Percentiles rank a stretch among this genome's conserved stretches.
phyloP scores from a whole-genome alignment of 2,888 invertebrate genomes.

The Chydorus sphaericus region DNA sequence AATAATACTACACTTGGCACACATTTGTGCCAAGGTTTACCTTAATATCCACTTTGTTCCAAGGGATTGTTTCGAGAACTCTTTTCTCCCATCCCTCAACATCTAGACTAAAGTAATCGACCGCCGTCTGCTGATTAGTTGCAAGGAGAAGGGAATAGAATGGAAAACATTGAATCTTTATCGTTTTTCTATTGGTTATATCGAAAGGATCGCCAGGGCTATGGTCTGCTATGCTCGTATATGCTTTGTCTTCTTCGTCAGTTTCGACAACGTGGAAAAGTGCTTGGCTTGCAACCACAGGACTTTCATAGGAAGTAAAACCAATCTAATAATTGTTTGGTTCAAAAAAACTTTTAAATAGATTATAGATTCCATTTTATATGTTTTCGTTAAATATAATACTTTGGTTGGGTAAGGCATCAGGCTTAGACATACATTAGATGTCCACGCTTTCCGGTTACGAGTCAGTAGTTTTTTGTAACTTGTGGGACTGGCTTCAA shows the following conservation, averaged over 20 bases:
- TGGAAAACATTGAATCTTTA: background rate
- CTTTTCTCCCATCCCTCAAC: background rate
- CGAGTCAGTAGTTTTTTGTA: background rate
- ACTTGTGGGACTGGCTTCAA: background rate
- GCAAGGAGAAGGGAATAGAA: background rate
- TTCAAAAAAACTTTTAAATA: background rate
- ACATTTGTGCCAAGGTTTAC: background rate
- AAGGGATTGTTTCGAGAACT: background rate
- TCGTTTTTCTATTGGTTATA: too few species aligned
- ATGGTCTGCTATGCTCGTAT: background rate
- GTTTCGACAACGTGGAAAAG: too few species aligned
- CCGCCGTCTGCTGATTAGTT: background rate
- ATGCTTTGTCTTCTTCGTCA: background rate
- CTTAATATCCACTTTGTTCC: background rate
- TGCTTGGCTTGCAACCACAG: too few species aligned
- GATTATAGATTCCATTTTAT: too few species aligned
- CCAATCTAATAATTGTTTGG: background rate
- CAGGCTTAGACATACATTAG: background rate
- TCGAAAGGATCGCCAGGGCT: too few species aligned
- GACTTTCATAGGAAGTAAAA: too few species aligned
- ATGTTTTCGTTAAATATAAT: too few species aligned
- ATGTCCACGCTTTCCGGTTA: background rate
- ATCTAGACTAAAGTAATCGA: slow-evolving; percentile 1
- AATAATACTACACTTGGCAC: too few species aligned
- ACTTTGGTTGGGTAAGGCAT: background rate